Conservation (phyloP, 2,797 vertebrate species). For the Manis javanica region DNA sequence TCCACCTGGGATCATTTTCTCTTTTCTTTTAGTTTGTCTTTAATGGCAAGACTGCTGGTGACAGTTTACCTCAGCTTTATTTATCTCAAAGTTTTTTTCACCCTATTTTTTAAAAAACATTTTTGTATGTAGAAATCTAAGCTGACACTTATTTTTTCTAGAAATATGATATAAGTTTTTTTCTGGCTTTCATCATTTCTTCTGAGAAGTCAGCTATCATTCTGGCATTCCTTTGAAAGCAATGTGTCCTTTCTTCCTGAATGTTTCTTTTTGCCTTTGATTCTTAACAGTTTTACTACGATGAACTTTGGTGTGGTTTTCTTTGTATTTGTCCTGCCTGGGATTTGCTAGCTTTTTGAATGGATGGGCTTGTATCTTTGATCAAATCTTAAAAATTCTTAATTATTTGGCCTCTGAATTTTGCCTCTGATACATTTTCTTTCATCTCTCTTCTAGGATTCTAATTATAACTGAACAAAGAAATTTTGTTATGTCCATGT, state of each 20-base stretch:
- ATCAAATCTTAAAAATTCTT: background rate
- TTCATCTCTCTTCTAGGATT: background rate
- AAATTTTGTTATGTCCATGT: background rate
- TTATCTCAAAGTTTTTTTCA: background rate
- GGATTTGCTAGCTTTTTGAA: background rate
- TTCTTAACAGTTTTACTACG: background rate
- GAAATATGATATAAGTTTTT: background rate
- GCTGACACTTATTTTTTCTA: background rate
- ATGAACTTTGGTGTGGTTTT: background rate
- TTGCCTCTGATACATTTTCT: background rate
- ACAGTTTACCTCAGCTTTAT: background rate
- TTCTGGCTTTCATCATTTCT: conserved; percentile 27
- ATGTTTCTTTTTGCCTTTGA: background rate
- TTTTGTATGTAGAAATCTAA: background rate
- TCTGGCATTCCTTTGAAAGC: background rate
- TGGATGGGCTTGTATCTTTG: background rate
- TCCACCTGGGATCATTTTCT: background rate
- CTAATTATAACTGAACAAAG: background rate
- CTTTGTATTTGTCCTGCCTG: background rate
- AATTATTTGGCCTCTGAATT: background rate
- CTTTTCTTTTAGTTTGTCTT: background rate
- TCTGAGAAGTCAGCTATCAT: background rate
- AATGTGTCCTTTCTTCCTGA: background rate
- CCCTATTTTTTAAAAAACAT: background rate
- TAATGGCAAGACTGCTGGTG: background rate